Evolutionary conservation across 2,113 vertebrate genomes (phyloP), one percentile per base, ranked within the genome.

Genomic region (Elaphurus davidianus): DNA sequence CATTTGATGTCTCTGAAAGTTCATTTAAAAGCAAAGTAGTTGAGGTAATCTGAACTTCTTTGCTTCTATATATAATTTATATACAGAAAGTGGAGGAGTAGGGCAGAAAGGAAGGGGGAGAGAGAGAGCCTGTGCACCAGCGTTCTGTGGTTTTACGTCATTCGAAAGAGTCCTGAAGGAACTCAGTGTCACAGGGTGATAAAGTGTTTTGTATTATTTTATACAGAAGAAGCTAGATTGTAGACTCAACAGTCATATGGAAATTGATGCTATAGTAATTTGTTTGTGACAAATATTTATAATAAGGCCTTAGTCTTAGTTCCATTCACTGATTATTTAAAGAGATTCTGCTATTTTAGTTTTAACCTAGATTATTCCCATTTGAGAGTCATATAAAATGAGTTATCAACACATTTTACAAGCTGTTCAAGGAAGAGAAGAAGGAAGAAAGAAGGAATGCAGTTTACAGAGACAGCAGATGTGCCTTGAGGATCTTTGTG

Each of bases 281-380:
- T 45, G 23, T 81, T 78, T 86, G 36, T 78, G 60, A 67, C 17
- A 78, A 59, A 45, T 92, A 64, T 40, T 91, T 93, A 52, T 78
- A 40, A 57, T 67, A 62, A 55, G 43, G 28, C 50, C 85, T 94
- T 30, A 57, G 45, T 92, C 25, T 96, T 94, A 82, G 55, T 87
- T 92, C 16, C 17, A 93, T 93, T 92, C 25, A 90, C 55, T 78
- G 60, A 64, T 87, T 90, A 86, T 82, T 92, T 94, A 67, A 87
- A 88, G 62, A 92, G 47, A 96, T 59, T 84, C 36, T 71, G 8
- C 84, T 67, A 8, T 64, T 96, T 97, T 89, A 92, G 28, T 96
- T 90, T 47, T 83, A 92, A 81, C 47, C 54, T 67, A 27, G 28
- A 52, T 54, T 89, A 23, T 60, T 94, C 15, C 27, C 86, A 23